phyloP scores from a whole-genome alignment of 2,888 invertebrate species.

The Nudaria mundana region DNA sequence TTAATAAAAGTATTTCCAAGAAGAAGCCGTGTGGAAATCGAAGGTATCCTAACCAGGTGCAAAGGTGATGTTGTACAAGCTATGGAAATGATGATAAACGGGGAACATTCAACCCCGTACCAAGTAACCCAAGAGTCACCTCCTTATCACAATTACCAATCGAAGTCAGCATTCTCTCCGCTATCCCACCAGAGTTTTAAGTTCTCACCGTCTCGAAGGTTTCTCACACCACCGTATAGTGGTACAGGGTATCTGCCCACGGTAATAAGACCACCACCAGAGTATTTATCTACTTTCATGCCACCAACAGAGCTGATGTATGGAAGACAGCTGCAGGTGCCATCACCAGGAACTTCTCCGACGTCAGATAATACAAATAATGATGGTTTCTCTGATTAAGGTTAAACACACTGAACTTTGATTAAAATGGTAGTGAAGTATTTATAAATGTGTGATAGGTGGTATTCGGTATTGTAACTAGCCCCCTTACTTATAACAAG shows the following conservation, averaged over 20 bases:
- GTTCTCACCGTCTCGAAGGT: slow-evolving; percentile 86
- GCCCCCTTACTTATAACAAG: too few species aligned
- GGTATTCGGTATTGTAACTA: too few species aligned
- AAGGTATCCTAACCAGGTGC: slow-evolving; percentile 90
- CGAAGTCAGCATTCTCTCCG: slow-evolving; percentile 90
- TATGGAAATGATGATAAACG: slow-evolving; percentile 93
- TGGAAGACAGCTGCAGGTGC: slow-evolving; percentile 67
- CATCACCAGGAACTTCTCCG: slow-evolving; percentile 74
- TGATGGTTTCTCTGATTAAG: slow-evolving; percentile 76
- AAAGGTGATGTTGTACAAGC: slow-evolving; percentile 95
- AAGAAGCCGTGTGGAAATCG: slow-evolving; percentile 92
- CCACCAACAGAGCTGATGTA: slow-evolving; percentile 74
- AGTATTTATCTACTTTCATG: slow-evolving; percentile 70
- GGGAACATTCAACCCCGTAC: slow-evolving; percentile 63
- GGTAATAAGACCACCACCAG: slow-evolving; percentile 83
- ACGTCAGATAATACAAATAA: slow-evolving; percentile 76
- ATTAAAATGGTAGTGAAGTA: slow-evolving; percentile 17
- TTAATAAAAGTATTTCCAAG: slow-evolving; percentile 94
- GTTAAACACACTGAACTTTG: slow-evolving; percentile 46
- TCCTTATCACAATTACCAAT: slow-evolving; percentile 75
- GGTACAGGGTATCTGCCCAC: slow-evolving; percentile 92
- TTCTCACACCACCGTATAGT: slow-evolving; percentile 90
- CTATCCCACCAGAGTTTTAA: slow-evolving; percentile 83
- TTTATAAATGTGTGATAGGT: slow-evolving; percentile 2
- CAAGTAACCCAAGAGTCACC: slow-evolving; percentile 67